phyloP scores from a whole-genome alignment of 2,797 vertebrate species.

The Dendrocincla tyrannina region DNA sequence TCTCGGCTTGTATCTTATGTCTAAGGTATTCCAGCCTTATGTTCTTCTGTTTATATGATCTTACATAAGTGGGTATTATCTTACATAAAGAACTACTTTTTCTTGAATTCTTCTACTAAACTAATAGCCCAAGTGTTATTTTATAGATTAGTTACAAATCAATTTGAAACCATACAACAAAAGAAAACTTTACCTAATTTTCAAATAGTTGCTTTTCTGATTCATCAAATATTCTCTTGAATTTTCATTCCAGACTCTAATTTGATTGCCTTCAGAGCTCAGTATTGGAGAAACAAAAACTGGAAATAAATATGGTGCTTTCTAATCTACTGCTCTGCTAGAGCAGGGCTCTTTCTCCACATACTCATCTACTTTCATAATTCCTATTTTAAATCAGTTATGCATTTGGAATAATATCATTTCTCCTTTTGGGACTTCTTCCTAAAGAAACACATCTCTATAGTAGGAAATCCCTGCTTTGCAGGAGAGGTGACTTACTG shows the following conservation, averaged over 20 bases:
- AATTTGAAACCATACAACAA: neutral
- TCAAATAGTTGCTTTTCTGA: neutral
- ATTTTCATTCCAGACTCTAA: neutral
- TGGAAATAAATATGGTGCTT: neutral
- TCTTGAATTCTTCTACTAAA: neutral
- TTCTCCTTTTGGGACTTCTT: neutral
- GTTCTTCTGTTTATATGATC: neutral
- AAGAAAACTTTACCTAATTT: neutral
- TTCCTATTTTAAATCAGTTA: neutral
- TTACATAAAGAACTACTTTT: neutral
- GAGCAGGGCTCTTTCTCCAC: neutral
- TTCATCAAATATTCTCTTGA: neutral
- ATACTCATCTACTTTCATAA: neutral
- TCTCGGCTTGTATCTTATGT: neutral
- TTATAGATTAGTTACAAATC: neutral
- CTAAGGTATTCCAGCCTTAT: neutral
- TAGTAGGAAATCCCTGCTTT: neutral
- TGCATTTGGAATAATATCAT: neutral
- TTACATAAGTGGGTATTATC: neutral
- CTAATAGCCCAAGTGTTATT: neutral
- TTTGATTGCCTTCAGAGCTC: neutral
- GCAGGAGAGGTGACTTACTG: slow-evolving; percentile 80
- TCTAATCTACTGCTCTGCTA: neutral
- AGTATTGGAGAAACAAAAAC: neutral
- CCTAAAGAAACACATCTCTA: neutral